A percentile compares a stretch with the other conserved stretches of the same genome.
These are phyloP conservation scores for Halocaridina rubra DNA, from an alignment of 2,888 invertebrate genomes.

Conservation along the genomic window DNA sequence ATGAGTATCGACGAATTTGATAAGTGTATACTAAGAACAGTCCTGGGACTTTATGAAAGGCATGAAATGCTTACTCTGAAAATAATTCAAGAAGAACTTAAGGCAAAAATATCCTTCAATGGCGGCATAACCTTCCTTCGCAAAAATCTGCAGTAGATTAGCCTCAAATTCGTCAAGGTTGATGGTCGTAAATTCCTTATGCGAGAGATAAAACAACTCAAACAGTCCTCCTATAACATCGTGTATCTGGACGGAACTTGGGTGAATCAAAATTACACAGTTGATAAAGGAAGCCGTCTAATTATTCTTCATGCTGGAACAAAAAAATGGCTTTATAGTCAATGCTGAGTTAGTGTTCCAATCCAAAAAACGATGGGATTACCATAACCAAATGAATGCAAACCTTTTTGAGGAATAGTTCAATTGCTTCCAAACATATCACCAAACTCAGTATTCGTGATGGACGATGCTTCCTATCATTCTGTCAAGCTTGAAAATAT, in stretches of 20 bases:
- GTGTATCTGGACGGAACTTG: slow-evolving; percentile 10
- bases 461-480: neutral
- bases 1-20: neutral
- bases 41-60: neutral
- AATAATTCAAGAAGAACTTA: neutral
- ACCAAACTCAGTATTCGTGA: neutral
- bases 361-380: neutral
- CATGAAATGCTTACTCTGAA: neutral
- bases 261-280: neutral
- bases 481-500: neutral
- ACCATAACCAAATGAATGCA: neutral
- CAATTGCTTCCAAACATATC: slow-evolving; percentile 10
- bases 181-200: slow-evolving; percentile 5
- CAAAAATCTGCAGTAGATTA: neutral
- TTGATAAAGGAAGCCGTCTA: neutral
- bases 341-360: neutral
- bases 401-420: slow-evolving; percentile 5
- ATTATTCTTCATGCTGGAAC: neutral
- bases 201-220: neutral
- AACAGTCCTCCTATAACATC: neutral
- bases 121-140: neutral
- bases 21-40: slow-evolving; percentile 5
- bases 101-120: neutral
- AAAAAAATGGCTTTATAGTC: neutral
- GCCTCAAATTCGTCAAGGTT: slow-evolving; percentile 2